Evolutionary conservation across 2,888 invertebrate genomes (phyloP).

Genomic region (Rhodophaea formosa): DNA sequence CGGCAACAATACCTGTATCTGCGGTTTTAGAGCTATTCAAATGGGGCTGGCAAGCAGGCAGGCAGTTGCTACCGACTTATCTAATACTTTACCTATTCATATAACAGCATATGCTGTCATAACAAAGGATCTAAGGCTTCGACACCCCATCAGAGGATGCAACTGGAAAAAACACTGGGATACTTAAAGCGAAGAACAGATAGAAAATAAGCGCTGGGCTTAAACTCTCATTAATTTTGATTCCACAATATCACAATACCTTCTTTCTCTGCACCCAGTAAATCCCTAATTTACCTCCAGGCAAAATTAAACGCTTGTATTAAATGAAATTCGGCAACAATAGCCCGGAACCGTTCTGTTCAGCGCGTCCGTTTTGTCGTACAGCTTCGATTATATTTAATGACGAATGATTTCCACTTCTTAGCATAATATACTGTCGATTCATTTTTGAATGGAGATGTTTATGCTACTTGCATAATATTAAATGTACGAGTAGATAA

Average conservation of each 20-base stretch:
- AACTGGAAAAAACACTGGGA: too few species aligned
- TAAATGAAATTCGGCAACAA: conserved; percentile 28
- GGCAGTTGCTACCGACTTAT: too few species aligned
- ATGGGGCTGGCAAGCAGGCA: too few species aligned
- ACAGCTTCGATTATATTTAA: conserved; percentile 23
- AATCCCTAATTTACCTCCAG: conserved; percentile 18
- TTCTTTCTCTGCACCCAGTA: conserved; percentile 2
- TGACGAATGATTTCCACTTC: conserved; percentile 24
- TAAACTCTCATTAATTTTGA: not conserved
- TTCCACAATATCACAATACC: not conserved
- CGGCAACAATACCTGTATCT: too few species aligned
- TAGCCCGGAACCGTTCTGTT: conserved; percentile 25
- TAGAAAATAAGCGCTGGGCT: not conserved
- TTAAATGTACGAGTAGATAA: too few species aligned
- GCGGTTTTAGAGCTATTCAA: too few species aligned
- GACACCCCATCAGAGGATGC: too few species aligned
- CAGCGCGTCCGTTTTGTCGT: not conserved
- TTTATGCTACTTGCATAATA: too few species aligned
- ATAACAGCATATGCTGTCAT: too few species aligned
- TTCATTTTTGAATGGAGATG: too few species aligned
- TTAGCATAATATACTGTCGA: not conserved
- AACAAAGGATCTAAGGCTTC: too few species aligned
- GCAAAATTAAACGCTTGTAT: conserved; percentile 24
- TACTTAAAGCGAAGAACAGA: not conserved
- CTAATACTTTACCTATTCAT: too few species aligned